Conservation (phyloP, 2,113 vertebrate genomes). For the Tetrax tetrax region DNA sequence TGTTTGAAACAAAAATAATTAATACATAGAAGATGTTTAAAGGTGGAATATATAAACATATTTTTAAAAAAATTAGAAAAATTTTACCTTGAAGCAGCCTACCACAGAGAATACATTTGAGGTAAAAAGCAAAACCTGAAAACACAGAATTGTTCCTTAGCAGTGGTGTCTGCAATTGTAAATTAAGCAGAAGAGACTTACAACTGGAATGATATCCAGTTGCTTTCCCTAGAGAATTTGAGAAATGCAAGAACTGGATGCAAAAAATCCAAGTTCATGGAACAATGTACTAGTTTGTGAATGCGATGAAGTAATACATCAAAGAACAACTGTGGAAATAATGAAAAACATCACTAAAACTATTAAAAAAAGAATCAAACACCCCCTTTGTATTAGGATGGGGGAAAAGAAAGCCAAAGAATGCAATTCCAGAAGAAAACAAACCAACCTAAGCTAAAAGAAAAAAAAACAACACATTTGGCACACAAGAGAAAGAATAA, state of each 20-base stretch:
- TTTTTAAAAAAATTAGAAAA: background rate
- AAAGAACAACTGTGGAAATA: background rate
- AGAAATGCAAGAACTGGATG: background rate
- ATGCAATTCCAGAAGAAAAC: background rate
- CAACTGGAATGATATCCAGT: background rate
- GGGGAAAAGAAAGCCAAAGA: background rate
- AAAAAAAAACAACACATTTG: background rate
- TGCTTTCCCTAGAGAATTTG: background rate
- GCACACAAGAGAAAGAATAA: background rate
- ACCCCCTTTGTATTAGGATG: background rate
- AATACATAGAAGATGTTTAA: background rate
- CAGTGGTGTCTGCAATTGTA: background rate
- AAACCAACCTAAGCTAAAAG: background rate
- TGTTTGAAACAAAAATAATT: background rate
- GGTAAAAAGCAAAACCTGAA: background rate
- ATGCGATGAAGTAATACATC: background rate
- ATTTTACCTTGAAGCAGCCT: background rate
- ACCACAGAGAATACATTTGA: background rate
- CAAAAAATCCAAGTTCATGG: background rate
- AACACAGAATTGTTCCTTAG: background rate
- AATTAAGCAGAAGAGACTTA: background rate
- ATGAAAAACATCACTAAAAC: background rate
- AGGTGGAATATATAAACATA: background rate
- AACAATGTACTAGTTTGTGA: background rate
- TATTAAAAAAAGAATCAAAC: background rate